Conservation (phyloP, 2,113 vertebrate genomes). For the Catharus bicknelli region DNA sequence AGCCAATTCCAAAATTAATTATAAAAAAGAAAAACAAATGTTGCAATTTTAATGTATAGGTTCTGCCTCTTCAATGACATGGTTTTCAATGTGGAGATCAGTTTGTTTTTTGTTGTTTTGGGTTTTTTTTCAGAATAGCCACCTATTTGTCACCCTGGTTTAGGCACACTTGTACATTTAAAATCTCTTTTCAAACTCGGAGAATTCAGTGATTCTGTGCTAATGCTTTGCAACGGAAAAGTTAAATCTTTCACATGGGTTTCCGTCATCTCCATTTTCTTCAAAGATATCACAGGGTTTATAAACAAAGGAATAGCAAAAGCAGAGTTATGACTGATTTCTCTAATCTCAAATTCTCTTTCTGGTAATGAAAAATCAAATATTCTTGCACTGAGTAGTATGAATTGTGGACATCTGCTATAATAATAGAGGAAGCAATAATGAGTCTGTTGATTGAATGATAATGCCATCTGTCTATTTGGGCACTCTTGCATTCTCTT, state of each 20-base stretch:
- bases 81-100: background rate
- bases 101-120: background rate
- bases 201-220: background rate
- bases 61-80: background rate
- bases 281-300: background rate
- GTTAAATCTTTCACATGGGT: background rate
- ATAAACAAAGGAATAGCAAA: background rate
- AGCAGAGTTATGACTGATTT: background rate
- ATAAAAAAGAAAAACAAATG: background rate
- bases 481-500: background rate
- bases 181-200: background rate
- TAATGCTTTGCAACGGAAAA: background rate
- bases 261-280: background rate
- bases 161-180: background rate
- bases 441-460: constrained; percentile 17
- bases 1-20: background rate
- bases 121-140: background rate
- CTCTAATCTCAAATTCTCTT: background rate
- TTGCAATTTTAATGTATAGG: background rate
- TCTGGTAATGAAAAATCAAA: constrained; percentile 11
- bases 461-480: constrained; percentile 19
- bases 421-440: constrained; percentile 32
- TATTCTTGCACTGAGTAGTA: background rate
- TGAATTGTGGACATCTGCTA: background rate
- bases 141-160: background rate